Evolutionary conservation across 2,113 vertebrate genomes (phyloP), one percentile per base, ranked within the genome.

Genomic region (Asarcornis scutulata): DNA sequence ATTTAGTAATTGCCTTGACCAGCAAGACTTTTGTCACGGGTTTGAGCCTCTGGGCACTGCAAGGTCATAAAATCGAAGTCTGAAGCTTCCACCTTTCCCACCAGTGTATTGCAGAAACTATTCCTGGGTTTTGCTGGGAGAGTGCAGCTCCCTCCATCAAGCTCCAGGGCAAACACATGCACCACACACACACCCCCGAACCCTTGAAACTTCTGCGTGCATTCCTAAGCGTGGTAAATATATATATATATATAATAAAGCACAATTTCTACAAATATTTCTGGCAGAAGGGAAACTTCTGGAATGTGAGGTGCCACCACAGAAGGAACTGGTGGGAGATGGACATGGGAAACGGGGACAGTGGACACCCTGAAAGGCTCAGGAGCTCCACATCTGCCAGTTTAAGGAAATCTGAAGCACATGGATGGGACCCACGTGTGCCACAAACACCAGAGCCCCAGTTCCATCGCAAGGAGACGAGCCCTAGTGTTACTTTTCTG

Each of bases 111-210:
- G 5, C 53, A 76, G 76, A 42, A 73, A 20, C 27, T 72, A 71
- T 44, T 36, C 62, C 89, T n/a, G 48, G 34, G 7, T 42, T 72
- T 75, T 66, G 60, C 77, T 69, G 66, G 48, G 58, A 0, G 5
- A 92, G 59, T 53, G 9, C 50, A 69, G 69, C 40, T 77, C 84
- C 67, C 60, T 69, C 56, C 53, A 72, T 40, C 71, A 44, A 34
- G 23, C 31, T 79, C 36, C 34, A 72, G 73, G 69, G 73, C 68
- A 91, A 79, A 67, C 0, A 23, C 36, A 75, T 23, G 5, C 48
- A 22, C 48, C 48, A 22, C 22, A 48, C 46, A 44, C 46, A 20
- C 11, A 26, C 26, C 0, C 2, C 23, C 0, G 1, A 1, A 23
- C 22, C 10, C 34, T 21, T 5, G 36, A 12, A 2, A 55, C 31